Conservation (phyloP, 2,888 invertebrate species). For the Aphidius colemani region DNA sequence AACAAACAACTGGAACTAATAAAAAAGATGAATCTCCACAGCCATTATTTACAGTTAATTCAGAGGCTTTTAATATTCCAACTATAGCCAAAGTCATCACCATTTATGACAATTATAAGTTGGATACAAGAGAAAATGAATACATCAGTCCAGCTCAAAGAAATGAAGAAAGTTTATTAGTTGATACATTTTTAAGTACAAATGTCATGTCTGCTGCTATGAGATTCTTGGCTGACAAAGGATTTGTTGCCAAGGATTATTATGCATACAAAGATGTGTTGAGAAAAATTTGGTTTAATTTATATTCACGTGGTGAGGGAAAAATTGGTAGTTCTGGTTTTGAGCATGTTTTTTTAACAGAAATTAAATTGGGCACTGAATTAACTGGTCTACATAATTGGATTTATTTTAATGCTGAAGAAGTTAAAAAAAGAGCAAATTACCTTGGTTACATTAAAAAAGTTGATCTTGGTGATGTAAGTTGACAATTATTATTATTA, state of each 20-base stretch:
- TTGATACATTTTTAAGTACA: conserved; percentile 62
- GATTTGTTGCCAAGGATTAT: conserved; percentile 51
- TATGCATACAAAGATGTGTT: conserved; percentile 73
- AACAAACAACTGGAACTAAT: conserved; percentile 73
- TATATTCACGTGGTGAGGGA: conserved; percentile 78
- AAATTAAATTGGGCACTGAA: conserved; percentile 74
- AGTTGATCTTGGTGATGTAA: conserved; percentile 73
- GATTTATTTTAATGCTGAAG: conserved; percentile 83
- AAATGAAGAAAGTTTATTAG: conserved; percentile 50
- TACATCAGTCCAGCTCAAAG: conserved; percentile 69
- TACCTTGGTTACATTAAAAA: conserved; percentile 81
- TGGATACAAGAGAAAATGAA: conserved; percentile 75
- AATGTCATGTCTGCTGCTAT: conserved; percentile 62
- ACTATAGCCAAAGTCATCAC: conserved; percentile 73
- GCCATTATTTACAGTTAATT: conserved; percentile 72
- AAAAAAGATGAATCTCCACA: conserved; percentile 73
- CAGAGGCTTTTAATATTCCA: conserved; percentile 69
- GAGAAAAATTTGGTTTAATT: conserved; percentile 77
- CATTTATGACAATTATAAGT: conserved; percentile 85
- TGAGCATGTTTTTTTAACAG: conserved; percentile 90
- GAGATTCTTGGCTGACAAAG: conserved; percentile 62
- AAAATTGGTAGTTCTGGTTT: conserved; percentile 87
- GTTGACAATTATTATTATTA: conserved; percentile 43
- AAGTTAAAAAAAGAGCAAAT: conserved; percentile 71
- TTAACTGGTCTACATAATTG: conserved; percentile 89